Evolutionary conservation across 2,888 invertebrate species (phyloP).

Genomic region (Luffia ferchaultella): DNA sequence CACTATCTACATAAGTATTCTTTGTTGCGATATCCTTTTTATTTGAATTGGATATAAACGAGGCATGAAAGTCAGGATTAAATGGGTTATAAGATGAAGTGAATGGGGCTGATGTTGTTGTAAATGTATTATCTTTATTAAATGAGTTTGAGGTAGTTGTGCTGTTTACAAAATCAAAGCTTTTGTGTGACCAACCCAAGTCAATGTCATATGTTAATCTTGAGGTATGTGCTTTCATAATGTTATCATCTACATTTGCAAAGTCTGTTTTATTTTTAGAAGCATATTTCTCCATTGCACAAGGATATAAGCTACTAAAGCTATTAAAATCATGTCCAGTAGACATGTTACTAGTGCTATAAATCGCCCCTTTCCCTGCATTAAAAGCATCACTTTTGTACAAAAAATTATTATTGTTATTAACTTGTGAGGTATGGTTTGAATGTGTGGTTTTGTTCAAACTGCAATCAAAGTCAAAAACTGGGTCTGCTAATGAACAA

Average conservation of each 20-base stretch:
- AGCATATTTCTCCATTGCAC: slow-evolving; percentile 55
- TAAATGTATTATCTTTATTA: slow-evolving; percentile 45
- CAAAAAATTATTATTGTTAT: slow-evolving; percentile 43
- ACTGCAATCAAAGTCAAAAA: slow-evolving; percentile 52
- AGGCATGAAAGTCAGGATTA: slow-evolving; percentile 54
- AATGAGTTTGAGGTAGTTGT: slow-evolving; percentile 39
- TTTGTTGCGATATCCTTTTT: slow-evolving; percentile 43
- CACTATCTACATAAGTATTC: slow-evolving; percentile 42
- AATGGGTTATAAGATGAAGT: slow-evolving; percentile 52
- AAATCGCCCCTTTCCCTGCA: slow-evolving; percentile 45
- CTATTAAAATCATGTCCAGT: slow-evolving; percentile 52
- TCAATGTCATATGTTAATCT: slow-evolving; percentile 57
- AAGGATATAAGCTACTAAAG: slow-evolving; percentile 51
- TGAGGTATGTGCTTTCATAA: slow-evolving; percentile 55
- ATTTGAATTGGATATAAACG: slow-evolving; percentile 37
- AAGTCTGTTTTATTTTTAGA: slow-evolving; percentile 49
- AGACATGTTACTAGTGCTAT: slow-evolving; percentile 52
- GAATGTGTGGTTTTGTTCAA: slow-evolving; percentile 32
- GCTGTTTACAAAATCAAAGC: slow-evolving; percentile 52
- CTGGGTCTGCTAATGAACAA: slow-evolving; percentile 34
- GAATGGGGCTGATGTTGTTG: slow-evolving; percentile 37
- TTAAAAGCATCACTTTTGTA: slow-evolving; percentile 50
- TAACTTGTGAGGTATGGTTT: slow-evolving; percentile 32
- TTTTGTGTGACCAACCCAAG: slow-evolving; percentile 57
- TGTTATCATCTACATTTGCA: slow-evolving; percentile 46